phyloP scores from a whole-genome alignment of 2,797 vertebrate genomes.

The Oryzias sinensis region DNA sequence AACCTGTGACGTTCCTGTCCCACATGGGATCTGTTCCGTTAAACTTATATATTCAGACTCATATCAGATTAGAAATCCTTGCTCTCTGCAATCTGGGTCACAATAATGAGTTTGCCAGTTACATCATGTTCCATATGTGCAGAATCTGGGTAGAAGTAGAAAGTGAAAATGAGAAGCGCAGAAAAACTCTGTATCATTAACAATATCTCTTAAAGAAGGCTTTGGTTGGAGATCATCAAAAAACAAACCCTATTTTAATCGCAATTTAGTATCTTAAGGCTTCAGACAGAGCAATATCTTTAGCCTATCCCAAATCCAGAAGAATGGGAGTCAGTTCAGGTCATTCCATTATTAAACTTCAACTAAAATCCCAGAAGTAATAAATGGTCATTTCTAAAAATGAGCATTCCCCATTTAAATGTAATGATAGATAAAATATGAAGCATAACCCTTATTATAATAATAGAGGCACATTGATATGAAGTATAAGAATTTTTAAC shows the following conservation, averaged over 20 bases:
- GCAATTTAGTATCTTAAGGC: constrained; percentile 10
- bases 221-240: constrained; percentile 8
- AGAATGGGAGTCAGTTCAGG: background rate
- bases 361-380: constrained; percentile 4
- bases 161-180: constrained; percentile 9
- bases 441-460: too few relatives aligned
- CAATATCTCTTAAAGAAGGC: constrained; percentile 3
- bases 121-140: constrained; percentile 55
- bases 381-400: background rate
- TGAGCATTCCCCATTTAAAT: background rate
- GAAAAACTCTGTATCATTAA: constrained; percentile 9
- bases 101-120: constrained; percentile 58
- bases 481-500: too few relatives aligned
- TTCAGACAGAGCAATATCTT: constrained; percentile 7
- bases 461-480: too few relatives aligned
- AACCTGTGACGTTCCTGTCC: constrained; percentile 7
- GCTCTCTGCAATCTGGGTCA: constrained; percentile 56
- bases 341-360: constrained; percentile 18
- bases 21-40: constrained; percentile 30
- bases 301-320: constrained; percentile 10
- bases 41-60: constrained; percentile 50
- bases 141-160: constrained; percentile 20
- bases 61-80: constrained; percentile 56
- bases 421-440: background rate
- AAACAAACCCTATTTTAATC: background rate